phyloP scores from a whole-genome alignment of 2,113 vertebrate species.

The Capra hircus region DNA sequence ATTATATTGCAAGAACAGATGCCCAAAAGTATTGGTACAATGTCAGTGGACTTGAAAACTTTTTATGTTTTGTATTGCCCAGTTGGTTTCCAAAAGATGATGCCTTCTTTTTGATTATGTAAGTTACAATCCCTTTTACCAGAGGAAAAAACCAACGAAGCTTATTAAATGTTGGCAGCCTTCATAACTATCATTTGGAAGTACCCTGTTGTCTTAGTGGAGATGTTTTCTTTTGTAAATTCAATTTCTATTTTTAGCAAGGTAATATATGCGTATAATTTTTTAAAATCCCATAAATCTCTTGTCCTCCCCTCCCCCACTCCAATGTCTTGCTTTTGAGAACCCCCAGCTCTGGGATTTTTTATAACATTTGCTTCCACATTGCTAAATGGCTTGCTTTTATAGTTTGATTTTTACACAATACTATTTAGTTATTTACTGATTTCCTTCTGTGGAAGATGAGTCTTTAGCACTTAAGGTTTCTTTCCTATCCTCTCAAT shows the following conservation, averaged over 20 bases:
- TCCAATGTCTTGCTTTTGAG: background rate
- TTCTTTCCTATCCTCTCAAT: background rate
- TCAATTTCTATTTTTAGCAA: background rate
- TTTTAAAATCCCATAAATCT: background rate
- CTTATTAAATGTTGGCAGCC: background rate
- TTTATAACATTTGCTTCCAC: background rate
- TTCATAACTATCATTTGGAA: background rate
- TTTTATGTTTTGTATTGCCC: background rate
- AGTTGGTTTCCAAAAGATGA: background rate
- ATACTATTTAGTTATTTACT: background rate
- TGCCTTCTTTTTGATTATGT: background rate
- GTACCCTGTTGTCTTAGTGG: background rate
- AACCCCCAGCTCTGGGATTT: background rate
- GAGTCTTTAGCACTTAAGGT: background rate
- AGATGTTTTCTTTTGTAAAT: conserved; percentile 14
- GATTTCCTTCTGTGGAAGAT: background rate
- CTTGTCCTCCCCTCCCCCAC: fast-evolving
- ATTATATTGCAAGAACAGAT: background rate
- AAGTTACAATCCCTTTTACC: background rate
- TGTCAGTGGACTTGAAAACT: background rate
- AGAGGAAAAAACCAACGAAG: background rate
- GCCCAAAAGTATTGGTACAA: background rate
- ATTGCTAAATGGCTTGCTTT: background rate
- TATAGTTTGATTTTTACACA: background rate
- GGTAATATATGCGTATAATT: background rate